Conservation (phyloP, 2,888 invertebrate genomes). For the Meiosimyza platycephala region DNA sequence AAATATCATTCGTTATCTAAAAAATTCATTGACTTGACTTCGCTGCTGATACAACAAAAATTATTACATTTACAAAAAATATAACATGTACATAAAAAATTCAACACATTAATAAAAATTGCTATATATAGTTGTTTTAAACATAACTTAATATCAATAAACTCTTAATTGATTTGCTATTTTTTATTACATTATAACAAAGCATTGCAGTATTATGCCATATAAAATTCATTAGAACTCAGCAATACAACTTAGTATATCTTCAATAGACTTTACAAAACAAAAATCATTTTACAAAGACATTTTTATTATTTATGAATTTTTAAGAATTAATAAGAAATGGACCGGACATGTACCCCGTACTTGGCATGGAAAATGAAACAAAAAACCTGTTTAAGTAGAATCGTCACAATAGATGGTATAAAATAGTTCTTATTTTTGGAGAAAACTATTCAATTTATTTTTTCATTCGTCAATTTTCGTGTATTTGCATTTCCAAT, state of each 20-base stretch:
- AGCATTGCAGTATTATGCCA: conserved; percentile 10
- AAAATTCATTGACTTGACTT: conserved; percentile 26
- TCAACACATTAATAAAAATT: conserved; percentile 25
- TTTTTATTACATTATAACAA: conserved; percentile 23
- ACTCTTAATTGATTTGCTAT: conserved; percentile 15
- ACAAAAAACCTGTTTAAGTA: conserved; percentile 34
- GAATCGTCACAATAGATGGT: conserved; percentile 13
- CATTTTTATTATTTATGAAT: conserved; percentile 13
- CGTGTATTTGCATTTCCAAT: conserved; percentile 78
- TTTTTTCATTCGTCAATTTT: conserved; percentile 51
- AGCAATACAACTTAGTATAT: conserved; percentile 22
- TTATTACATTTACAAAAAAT: conserved; percentile 23
- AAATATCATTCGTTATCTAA: neutral
- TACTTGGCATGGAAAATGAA: conserved; percentile 33
- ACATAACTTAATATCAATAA: conserved; percentile 26
- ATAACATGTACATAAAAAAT: conserved; percentile 23
- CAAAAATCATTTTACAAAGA: conserved; percentile 20
- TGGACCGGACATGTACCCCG: conserved; percentile 46
- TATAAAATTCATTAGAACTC: conserved; percentile 1
- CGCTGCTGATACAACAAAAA: conserved; percentile 34
- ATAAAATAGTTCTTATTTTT: conserved; percentile 23
- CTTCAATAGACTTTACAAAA: conserved; percentile 31
- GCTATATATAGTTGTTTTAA: conserved; percentile 17
- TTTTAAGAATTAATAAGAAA: conserved; percentile 31
- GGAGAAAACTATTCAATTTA: conserved; percentile 16